Base-by-base conservation (phyloP, 1,140 invertebrate genomes). In the Drosophila kepulauana region DNA sequence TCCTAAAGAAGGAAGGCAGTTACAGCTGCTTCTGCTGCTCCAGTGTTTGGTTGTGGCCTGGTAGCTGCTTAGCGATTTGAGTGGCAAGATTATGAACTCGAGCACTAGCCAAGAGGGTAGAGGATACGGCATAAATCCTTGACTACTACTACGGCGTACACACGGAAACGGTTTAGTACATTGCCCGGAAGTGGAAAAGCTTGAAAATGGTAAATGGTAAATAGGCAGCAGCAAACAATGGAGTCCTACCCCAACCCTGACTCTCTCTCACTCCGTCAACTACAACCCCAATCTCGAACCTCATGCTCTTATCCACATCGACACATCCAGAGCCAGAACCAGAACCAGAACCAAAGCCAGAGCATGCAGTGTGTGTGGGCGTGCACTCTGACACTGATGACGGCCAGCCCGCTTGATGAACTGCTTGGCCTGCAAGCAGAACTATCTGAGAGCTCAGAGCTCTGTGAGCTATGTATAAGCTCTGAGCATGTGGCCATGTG, bases 11-110 rank as follows among this genome's bases (percentile, higher is more conserved):
- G 75, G 69, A 62, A 75, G 74, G 79, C 66, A 78, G 81, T 66
- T 88, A 38, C 59, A 61, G 64, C 65, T 68, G 8, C 70, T 30
- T 13, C 62, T 62, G 10, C 64, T 43, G 64, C 67, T 66, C 3
- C 20, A 25, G 20, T 25, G 20, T 25, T 25, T 25, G 20, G 13
- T 62, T 48, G 28, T 64, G 38, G 52, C 69, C 52, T 8, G 38
- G 46, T 6, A 8, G 70, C 82, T 82, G 79, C 80, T 78, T 84
- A 74, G 85, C 80, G 84, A 88, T 88, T 84, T 76, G 80, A 88
- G 84, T 88, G 84, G 80, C 81, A 62, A 81, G 84, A 88, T 88
- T 88, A 89, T 80, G 86, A 88, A 62, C 79, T 79, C 72, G 54
- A 70, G 78, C 58, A 43, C 38, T 38, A 20, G 38, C 52, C 43